Conservation (phyloP, 2,113 vertebrate genomes). For the Corythornis vintsioides region DNA sequence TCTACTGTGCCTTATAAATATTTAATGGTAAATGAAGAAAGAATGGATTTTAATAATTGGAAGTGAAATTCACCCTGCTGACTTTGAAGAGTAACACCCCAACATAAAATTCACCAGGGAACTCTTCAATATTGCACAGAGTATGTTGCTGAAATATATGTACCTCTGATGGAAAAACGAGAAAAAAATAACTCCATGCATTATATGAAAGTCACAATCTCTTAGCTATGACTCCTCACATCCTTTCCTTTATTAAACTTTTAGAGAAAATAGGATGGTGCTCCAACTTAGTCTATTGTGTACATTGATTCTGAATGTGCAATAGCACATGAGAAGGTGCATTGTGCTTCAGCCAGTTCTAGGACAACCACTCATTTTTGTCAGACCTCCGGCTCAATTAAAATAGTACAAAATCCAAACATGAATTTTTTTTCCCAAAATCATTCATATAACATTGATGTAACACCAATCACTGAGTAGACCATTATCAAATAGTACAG, state of each 20-base stretch:
- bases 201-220: background rate
- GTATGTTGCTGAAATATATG: fast-evolving
- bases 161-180: background rate
- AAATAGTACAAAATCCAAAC: background rate
- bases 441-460: background rate
- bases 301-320: fast-evolving
- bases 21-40: background rate
- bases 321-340: background rate
- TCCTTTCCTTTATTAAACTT: background rate
- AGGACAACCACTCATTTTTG: background rate
- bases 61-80: background rate
- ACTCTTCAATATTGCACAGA: background rate
- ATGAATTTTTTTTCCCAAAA: background rate
- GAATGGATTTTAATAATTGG: background rate
- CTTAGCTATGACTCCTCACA: background rate
- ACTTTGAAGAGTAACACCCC: background rate
- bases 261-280: background rate
- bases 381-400: background rate
- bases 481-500: background rate
- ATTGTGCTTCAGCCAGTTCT: background rate
- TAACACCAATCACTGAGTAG: background rate
- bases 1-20: background rate
- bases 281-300: background rate
- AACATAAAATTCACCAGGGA: background rate
- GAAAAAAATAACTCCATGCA: background rate